phyloP scores from a whole-genome alignment of 2,888 invertebrate species.

The Leptogaster cylindrica region DNA sequence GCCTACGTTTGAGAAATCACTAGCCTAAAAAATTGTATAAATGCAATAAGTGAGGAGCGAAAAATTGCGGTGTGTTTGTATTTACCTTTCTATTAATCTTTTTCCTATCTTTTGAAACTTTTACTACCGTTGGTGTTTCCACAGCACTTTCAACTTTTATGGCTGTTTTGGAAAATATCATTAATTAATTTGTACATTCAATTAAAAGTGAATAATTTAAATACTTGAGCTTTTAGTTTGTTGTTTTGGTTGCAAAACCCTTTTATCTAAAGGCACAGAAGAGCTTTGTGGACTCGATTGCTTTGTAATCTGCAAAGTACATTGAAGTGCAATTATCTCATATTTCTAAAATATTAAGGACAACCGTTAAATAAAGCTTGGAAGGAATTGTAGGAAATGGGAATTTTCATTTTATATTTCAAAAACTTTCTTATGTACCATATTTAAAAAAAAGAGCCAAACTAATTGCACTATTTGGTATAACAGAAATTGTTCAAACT shows the following conservation, averaged over 20 bases:
- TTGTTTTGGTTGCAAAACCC: constrained; percentile 73
- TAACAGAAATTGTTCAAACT: no score
- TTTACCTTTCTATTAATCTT: constrained; percentile 68
- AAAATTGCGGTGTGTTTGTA: no score
- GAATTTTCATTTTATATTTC: no score
- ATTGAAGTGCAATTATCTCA: no score
- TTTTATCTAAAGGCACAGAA: constrained; percentile 66
- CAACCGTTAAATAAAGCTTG: no score
- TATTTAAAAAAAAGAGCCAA: no score
- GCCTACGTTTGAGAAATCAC: constrained; percentile 85
- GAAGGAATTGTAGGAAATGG: no score
- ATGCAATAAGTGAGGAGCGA: no score
- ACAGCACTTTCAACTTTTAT: constrained; percentile 42
- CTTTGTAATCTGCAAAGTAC: constrained; percentile 58
- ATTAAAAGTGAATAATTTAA: constrained; percentile 49
- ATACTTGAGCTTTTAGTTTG: constrained; percentile 62
- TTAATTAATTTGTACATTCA: neutral
- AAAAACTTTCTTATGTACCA: no score
- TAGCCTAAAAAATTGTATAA: constrained; percentile 69
- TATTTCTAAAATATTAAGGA: no score
- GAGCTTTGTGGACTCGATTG: constrained; percentile 60
- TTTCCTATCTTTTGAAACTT: constrained; percentile 63
- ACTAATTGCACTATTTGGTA: no score
- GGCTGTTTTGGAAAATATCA: constrained; percentile 52
- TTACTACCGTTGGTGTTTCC: constrained; percentile 62